Conservation (phyloP, 1,140 invertebrate genomes). For the Chrysopa pallens region DNA sequence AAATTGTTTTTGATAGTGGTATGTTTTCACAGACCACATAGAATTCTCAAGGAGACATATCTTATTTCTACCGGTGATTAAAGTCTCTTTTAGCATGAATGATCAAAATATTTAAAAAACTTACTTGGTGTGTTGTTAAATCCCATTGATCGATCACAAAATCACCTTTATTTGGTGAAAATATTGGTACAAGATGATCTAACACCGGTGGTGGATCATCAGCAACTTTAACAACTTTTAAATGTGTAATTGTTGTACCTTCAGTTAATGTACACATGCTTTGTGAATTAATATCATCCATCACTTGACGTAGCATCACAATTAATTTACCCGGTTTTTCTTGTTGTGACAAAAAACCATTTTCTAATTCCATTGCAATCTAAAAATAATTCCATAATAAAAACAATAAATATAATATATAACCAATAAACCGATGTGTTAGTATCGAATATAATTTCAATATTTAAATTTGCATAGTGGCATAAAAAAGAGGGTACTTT, state of each 20-base stretch:
- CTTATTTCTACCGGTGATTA: too few relatives aligned
- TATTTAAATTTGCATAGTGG: too few relatives aligned
- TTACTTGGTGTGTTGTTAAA: conserved; percentile 73
- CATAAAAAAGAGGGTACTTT: too few relatives aligned
- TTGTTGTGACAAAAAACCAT: conserved; percentile 52
- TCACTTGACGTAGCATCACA: conserved; percentile 55
- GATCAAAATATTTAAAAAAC: too few relatives aligned
- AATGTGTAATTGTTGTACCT: conserved; percentile 58
- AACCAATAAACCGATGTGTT: too few relatives aligned
- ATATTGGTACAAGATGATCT: conserved; percentile 83
- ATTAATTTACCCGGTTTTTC: conserved; percentile 40
- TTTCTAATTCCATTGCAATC: conserved; percentile 69
- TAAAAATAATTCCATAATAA: too few relatives aligned
- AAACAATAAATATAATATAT: too few relatives aligned
- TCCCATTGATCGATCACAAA: conserved; percentile 64
- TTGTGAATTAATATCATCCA: conserved; percentile 60
- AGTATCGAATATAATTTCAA: too few relatives aligned
- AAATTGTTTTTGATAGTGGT: too few relatives aligned
- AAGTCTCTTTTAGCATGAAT: too few relatives aligned
- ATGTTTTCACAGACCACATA: too few relatives aligned
- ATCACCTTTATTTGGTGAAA: conserved; percentile 38
- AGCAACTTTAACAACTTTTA: conserved; percentile 59
- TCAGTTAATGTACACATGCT: conserved; percentile 41
- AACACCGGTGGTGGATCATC: conserved; percentile 65
- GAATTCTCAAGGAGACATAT: too few relatives aligned